phyloP scores from a whole-genome alignment of 2,113 vertebrate genomes.

The Erythrocebus patas region DNA sequence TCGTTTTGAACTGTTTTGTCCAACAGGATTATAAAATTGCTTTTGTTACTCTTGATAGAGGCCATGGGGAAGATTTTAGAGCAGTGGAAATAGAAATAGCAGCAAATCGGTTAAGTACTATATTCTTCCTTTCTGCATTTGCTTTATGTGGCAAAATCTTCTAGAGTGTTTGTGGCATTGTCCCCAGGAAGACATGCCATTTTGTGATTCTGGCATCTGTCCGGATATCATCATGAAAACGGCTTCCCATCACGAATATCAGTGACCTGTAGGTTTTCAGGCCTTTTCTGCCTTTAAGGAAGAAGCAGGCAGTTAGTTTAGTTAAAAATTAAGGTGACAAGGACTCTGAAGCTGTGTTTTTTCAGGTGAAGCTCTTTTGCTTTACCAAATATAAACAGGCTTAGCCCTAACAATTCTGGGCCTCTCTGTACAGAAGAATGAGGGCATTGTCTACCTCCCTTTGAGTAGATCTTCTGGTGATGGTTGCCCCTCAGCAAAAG shows the following conservation, averaged over 20 bases:
- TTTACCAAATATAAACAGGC: neutral
- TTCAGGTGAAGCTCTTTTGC: neutral
- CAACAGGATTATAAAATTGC: conserved; percentile 67
- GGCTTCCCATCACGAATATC: conserved; percentile 99
- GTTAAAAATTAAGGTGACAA: neutral
- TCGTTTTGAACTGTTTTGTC: conserved; percentile 28
- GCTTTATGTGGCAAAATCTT: conserved; percentile 63
- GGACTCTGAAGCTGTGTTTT: neutral
- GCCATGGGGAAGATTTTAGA: conserved; percentile 59
- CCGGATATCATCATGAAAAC: conserved; percentile 99
- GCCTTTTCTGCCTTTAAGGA: neutral
- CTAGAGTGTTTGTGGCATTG: conserved; percentile 97
- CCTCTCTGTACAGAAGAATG: neutral
- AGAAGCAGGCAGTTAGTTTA: neutral
- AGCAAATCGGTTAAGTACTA: conserved; percentile 51
- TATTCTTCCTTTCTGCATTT: conserved; percentile 52
- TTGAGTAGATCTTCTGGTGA: neutral
- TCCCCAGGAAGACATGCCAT: conserved; percentile 99
- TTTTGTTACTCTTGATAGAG: conserved; percentile 60
- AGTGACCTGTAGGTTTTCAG: neutral
- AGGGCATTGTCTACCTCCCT: neutral
- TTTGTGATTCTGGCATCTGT: conserved; percentile 97
- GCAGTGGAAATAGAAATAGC: conserved; percentile 9
- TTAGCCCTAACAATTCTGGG: neutral
- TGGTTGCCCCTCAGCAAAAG: neutral